phyloP scores from a whole-genome alignment of 2,888 invertebrate genomes.

The Lamproptera curius region DNA sequence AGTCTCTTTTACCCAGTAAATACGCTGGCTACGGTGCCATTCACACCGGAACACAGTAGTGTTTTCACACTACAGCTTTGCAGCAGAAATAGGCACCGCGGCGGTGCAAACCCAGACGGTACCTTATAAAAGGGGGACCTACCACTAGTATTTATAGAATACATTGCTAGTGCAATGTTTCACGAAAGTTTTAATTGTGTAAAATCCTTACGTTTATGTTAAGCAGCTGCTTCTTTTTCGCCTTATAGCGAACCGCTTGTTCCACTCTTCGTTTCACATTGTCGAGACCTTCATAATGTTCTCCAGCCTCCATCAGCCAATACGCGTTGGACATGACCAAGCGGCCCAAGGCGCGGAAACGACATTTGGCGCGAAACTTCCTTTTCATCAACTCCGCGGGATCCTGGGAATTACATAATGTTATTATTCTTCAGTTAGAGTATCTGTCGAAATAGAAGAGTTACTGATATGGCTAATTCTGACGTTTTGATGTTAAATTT shows the following conservation, averaged over 20 bases:
- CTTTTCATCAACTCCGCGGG: conserved; percentile 53
- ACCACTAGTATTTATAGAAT: too few relatives aligned
- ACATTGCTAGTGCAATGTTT: too few relatives aligned
- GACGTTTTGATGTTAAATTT: too few relatives aligned
- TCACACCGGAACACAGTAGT: too few relatives aligned
- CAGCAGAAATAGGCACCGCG: too few relatives aligned
- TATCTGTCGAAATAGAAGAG: not conserved
- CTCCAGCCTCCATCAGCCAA: conserved; percentile 75
- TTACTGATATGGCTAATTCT: too few relatives aligned
- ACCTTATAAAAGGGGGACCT: too few relatives aligned
- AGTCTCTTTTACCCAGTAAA: too few relatives aligned
- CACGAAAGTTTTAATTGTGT: too few relatives aligned
- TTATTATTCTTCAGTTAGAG: not conserved
- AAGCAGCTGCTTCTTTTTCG: conserved; percentile 69
- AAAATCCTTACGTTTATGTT: conserved; percentile 63
- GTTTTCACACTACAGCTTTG: too few relatives aligned
- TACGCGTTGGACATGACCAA: conserved; percentile 75
- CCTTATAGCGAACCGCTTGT: conserved; percentile 67
- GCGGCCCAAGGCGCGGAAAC: conserved; percentile 76
- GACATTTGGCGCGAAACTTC: conserved; percentile 68
- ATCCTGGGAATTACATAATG: conserved; percentile 38
- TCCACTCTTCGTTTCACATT: conserved; percentile 77
- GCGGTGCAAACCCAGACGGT: too few relatives aligned
- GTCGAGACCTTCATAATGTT: conserved; percentile 66
- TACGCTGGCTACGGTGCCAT: too few relatives aligned